Evolutionary conservation across 2,888 invertebrate species (phyloP).

Genomic region (Oxyscelio sp.): DNA sequence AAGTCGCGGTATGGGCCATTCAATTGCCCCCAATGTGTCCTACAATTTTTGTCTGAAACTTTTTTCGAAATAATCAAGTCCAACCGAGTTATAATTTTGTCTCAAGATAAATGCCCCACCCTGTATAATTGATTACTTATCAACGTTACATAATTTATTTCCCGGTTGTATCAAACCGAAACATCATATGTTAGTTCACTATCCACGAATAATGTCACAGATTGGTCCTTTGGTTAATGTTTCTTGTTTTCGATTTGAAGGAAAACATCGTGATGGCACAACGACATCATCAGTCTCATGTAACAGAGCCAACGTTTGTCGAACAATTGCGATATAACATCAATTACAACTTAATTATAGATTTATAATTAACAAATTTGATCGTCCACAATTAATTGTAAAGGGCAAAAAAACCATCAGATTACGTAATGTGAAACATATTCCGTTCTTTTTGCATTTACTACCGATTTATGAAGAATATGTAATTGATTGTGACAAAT

Average conservation of each 20-base stretch:
- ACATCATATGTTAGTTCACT: constrained; percentile 7
- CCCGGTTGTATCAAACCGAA: not conserved
- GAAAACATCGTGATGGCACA: not conserved
- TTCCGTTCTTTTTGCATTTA: not conserved
- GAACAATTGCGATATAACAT: too few species aligned
- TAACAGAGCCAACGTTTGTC: too few species aligned
- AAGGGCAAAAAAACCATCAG: not conserved
- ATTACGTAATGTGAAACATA: not conserved
- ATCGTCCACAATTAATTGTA: not conserved
- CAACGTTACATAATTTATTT: not conserved
- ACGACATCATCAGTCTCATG: not conserved
- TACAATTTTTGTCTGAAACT: too few species aligned
- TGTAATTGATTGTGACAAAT: not conserved
- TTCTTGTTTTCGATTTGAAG: not conserved
- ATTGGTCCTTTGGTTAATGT: not conserved
- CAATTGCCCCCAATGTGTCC: too few species aligned
- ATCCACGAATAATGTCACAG: not conserved
- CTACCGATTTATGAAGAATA: not conserved
- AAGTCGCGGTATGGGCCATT: too few species aligned
- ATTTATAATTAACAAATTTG: not conserved
- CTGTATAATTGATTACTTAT: not conserved
- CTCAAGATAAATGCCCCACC: too few species aligned
- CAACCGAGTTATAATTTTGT: too few species aligned
- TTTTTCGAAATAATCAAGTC: too few species aligned
- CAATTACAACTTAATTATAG: too few species aligned